phyloP scores from a whole-genome alignment of 1,140 invertebrate genomes.

The Drosophila sulfurigaster region DNA sequence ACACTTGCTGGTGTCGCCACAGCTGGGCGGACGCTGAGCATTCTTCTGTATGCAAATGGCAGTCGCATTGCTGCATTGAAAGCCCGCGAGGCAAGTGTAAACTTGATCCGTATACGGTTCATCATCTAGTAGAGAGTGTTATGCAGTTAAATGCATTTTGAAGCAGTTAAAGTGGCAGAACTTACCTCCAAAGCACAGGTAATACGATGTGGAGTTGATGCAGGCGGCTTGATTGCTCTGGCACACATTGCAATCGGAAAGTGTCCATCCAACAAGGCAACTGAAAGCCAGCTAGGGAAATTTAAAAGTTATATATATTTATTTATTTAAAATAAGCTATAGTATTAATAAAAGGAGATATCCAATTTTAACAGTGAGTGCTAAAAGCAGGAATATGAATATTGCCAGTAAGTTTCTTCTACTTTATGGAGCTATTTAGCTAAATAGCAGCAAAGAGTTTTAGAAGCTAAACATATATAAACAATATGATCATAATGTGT shows the following conservation, averaged over 20 bases:
- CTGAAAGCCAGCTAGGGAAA: slow-evolving; percentile 28
- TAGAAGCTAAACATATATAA: too few species aligned
- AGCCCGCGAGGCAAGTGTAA: slow-evolving; percentile 70
- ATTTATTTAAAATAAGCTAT: too few species aligned
- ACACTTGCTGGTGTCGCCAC: slow-evolving; percentile 73
- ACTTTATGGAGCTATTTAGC: too few species aligned
- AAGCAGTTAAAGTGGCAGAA: background rate
- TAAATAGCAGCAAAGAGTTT: too few species aligned
- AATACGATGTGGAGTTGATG: slow-evolving; percentile 78
- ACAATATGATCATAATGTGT: too few species aligned
- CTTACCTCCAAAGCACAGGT: slow-evolving; percentile 78
- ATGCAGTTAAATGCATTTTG: background rate
- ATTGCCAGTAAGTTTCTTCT: too few species aligned
- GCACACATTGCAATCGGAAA: slow-evolving; percentile 70
- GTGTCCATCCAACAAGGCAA: slow-evolving; percentile 32
- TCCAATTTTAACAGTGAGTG: too few species aligned
- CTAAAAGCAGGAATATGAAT: too few species aligned
- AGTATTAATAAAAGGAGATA: too few species aligned
- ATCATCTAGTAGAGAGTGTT: slow-evolving; percentile 30
- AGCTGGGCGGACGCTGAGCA: slow-evolving; percentile 65
- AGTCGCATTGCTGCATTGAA: slow-evolving; percentile 65
- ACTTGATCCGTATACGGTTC: slow-evolving; percentile 55
- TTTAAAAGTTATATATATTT: background rate
- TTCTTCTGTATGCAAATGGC: slow-evolving; percentile 76
- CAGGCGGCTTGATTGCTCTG: slow-evolving; percentile 73